Evolutionary conservation across 2,888 invertebrate species (phyloP).

Genomic region (Aphodius sticticus): DNA sequence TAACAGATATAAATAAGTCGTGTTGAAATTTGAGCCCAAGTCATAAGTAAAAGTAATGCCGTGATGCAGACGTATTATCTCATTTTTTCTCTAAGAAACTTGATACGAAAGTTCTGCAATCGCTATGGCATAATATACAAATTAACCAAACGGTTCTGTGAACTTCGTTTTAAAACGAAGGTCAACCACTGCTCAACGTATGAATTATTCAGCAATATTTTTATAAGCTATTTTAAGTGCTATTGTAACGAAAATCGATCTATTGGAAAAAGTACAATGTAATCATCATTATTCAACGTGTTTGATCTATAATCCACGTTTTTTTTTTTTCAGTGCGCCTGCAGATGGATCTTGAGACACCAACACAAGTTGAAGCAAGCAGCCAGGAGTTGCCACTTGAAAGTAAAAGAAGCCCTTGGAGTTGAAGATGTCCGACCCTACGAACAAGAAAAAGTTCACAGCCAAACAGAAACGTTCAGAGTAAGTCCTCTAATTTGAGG

Average conservation of each 20-base stretch:
- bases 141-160: neutral
- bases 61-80: neutral
- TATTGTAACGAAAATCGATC: too few relatives aligned
- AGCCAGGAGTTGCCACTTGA: conserved; percentile 55
- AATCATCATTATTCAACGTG: too few relatives aligned
- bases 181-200: neutral
- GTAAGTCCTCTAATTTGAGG: conserved; percentile 54
- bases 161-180: neutral
- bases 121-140: neutral
- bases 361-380: conserved; percentile 71
- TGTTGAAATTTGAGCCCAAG: neutral
- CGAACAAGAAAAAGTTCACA: conserved; percentile 49
- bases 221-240: neutral
- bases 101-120: neutral
- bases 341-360: conserved; percentile 74
- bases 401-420: conserved; percentile 55
- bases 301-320: neutral
- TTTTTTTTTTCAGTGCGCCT: conserved; percentile 62
- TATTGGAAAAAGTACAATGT: too few relatives aligned
- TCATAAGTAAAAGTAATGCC: neutral
- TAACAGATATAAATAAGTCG: neutral
- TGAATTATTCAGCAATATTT: neutral
- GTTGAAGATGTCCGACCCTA: conserved; percentile 49
- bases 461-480: conserved; percentile 63
- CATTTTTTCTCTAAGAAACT: neutral